Evolutionary conservation across 2,888 invertebrate genomes (phyloP).

Genomic region (Eledona agricola): DNA sequence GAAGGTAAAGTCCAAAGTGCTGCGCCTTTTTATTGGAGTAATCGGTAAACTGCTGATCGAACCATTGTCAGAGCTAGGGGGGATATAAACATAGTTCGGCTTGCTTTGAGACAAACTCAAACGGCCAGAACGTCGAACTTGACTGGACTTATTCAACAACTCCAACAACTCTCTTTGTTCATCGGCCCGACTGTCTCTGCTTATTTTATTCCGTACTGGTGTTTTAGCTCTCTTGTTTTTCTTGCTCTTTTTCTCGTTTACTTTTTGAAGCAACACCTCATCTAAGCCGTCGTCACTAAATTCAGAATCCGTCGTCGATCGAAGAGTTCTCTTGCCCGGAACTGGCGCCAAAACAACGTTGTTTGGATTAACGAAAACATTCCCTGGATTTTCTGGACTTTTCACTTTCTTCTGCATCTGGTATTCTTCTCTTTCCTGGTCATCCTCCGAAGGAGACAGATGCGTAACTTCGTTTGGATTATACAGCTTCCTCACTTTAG

Average conservation of each 20-base stretch:
- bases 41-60: slow-evolving; percentile 9
- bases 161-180: slow-evolving; percentile 8
- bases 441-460: slow-evolving; percentile 34
- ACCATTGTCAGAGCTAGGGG: neutral
- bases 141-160: neutral
- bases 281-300: no score
- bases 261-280: no score
- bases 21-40: slow-evolving; percentile 46
- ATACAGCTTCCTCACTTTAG: slow-evolving; percentile 41
- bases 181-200: neutral
- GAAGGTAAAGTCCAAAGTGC: slow-evolving; percentile 55
- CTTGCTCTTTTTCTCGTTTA: neutral
- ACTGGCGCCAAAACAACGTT: no score
- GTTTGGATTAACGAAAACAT: slow-evolving; percentile 14
- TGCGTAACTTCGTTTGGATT: slow-evolving; percentile 41
- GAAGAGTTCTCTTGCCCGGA: neutral
- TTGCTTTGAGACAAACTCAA: slow-evolving; percentile 4
- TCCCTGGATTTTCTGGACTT: slow-evolving; percentile 9
- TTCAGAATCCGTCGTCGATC: neutral
- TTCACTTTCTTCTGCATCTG: neutral
- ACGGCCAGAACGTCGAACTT: slow-evolving; percentile 9
- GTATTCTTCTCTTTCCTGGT: slow-evolving; percentile 38
- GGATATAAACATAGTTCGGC: slow-evolving; percentile 1
- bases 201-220: no score
- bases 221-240: slow-evolving; percentile 4